Conservation (phyloP, 1,140 invertebrate genomes). For the Lucilia cuprina region DNA sequence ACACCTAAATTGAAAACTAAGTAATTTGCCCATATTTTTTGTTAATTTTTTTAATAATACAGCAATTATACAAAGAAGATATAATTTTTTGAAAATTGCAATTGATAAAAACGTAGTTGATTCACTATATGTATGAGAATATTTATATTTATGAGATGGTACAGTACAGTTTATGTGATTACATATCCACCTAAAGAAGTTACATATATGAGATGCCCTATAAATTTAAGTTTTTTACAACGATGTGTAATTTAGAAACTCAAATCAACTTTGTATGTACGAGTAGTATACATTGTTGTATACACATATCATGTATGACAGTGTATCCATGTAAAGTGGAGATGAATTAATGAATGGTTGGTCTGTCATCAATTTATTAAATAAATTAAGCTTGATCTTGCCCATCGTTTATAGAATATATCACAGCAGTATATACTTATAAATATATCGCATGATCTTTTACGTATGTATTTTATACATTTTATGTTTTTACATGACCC, state of each 20-base stretch:
- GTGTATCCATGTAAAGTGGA: neutral
- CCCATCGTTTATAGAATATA: neutral
- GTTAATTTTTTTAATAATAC: no score
- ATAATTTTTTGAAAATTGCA: no score
- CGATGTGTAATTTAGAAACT: neutral
- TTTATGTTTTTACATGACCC: neutral
- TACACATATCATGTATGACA: neutral
- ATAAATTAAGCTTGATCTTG: constrained; percentile 27
- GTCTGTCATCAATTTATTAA: constrained; percentile 27
- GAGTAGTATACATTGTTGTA: neutral
- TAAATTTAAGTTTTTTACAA: no score
- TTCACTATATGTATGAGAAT: no score
- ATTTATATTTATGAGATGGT: no score
- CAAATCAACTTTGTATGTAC: neutral
- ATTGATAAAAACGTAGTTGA: no score
- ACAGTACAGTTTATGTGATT: no score
- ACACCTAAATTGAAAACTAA: no score
- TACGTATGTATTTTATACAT: no score
- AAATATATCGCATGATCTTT: constrained; percentile 16
- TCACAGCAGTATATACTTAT: neutral
- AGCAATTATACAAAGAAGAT: no score
- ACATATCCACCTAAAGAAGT: neutral
- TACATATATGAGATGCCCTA: neutral
- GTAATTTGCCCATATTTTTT: no score
- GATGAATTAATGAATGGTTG: neutral